These are phyloP conservation scores for Latrodectus geometricus DNA, from an alignment of 1,140 invertebrate genomes.

Conservation along the genomic window DNA sequence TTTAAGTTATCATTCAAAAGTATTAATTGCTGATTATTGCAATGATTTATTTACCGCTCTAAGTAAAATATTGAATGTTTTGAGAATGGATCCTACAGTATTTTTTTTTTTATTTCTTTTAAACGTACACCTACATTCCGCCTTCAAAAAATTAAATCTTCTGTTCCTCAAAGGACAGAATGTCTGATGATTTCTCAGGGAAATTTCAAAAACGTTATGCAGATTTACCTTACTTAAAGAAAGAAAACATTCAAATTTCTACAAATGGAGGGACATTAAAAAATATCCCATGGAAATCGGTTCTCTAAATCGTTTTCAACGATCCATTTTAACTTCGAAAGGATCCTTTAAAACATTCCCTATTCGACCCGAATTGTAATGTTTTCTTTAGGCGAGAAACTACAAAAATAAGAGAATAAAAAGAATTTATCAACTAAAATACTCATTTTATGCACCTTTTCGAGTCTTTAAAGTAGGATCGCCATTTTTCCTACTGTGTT, in stretches of 20 bases:
- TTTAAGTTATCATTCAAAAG: too few relatives aligned
- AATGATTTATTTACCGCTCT: background rate
- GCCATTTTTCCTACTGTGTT: too few relatives aligned
- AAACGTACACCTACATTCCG: too few relatives aligned
- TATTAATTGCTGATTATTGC: too few relatives aligned
- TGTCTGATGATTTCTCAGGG: background rate
- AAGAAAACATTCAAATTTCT: background rate
- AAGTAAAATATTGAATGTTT: conserved; percentile 19
- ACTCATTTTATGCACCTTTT: too few relatives aligned
- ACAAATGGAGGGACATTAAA: background rate
- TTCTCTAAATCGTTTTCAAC: conserved; percentile 3
- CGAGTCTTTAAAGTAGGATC: too few relatives aligned
- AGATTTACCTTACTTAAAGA: background rate
- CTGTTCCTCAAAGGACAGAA: background rate
- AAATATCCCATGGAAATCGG: background rate
- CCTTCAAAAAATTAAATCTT: background rate
- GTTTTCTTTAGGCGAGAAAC: background rate
- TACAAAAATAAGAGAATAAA: too few relatives aligned
- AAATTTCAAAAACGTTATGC: background rate
- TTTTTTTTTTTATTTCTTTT: background rate
- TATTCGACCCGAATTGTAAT: background rate
- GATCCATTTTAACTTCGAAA: background rate
- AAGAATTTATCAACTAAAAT: too few relatives aligned
- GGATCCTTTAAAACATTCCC: background rate
- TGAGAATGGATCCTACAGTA: background rate